Evolutionary conservation across 2,888 invertebrate genomes (phyloP), one percentile per base, ranked within the genome.

Genomic region (Scaptomyza cyrtandrae): DNA sequence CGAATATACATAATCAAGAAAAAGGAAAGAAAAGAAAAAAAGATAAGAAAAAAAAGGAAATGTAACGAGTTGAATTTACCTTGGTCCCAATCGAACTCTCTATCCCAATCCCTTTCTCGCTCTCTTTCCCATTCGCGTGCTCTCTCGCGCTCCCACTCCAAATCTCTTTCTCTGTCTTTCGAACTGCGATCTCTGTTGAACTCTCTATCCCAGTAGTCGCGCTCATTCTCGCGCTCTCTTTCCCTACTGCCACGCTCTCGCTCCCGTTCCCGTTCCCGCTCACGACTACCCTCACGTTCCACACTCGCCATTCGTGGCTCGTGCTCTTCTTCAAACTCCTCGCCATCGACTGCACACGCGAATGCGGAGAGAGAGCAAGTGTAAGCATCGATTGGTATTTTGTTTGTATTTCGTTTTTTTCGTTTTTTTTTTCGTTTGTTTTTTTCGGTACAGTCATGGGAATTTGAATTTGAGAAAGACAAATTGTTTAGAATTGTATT

Each of bases 291-390:
- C 53, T 86, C 81, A 5, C 85, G 86, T 6, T 84, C 85, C 35
- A 59, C 73, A 64, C 83, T 83, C 43, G 80, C 69, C 82, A 87
- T 89, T 60, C 88, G 78, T 81, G 94, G 95, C 95, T 96, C 96
- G 95, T 95, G 94, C 90, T 95, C 94, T 73, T 84, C 77, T 74
- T 84, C 77, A 64, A 76, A 89, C 57, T 86, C 88, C 59, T 89
- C 88, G 62, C 76, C 80, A 78, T 86, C 86, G 52, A 86, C 89
- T 88, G 57, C 41, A 24, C 41, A 24, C 43, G 11, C 64, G 68
- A 68, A 70, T 69, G 65, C 31, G 66, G 58, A 74, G 74, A 82
- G 80, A 86, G 88, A 88, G 82, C 78, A 77, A 82, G 89, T 89
- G 84, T 72, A 83, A 84, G 89, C 75, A 73, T 82, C 71, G 86